A percentile compares a stretch with the other conserved stretches of the same genome.
Evolutionary conservation across 1,140 invertebrate genomes (phyloP).

Genomic region (Cydia splendana): DNA sequence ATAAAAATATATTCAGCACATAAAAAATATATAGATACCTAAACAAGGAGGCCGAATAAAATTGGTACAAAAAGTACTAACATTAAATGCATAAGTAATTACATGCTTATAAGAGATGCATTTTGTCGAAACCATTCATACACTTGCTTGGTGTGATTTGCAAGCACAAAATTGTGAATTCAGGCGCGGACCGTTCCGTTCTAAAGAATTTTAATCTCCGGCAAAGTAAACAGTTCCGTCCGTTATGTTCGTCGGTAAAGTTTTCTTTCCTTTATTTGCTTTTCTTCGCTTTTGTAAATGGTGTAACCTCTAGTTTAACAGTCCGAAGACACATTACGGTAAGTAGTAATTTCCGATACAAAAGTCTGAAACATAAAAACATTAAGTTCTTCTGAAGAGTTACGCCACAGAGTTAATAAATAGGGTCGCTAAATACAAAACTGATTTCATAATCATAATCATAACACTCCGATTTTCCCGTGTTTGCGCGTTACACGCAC

Average conservation of each 20-base stretch:
- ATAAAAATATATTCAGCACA: not conserved
- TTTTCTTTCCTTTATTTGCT: not conserved
- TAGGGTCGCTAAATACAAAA: too few relatives aligned
- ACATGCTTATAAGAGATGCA: not conserved
- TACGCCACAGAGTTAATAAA: too few relatives aligned
- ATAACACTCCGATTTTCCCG: too few relatives aligned
- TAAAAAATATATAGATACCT: too few relatives aligned
- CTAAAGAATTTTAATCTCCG: slow-evolving; percentile 11
- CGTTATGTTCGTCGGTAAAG: not conserved
- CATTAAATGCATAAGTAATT: too few relatives aligned
- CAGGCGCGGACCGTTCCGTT: not conserved
- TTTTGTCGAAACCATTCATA: slow-evolving; percentile 1
- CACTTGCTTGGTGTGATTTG: not conserved
- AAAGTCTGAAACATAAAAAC: too few relatives aligned
- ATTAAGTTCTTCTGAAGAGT: too few relatives aligned
- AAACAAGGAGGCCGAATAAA: too few relatives aligned
- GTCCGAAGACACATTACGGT: not conserved
- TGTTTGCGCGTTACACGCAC: too few relatives aligned
- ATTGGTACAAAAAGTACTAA: too few relatives aligned
- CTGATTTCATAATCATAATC: too few relatives aligned
- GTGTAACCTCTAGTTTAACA: not conserved
- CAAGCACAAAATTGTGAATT: not conserved
- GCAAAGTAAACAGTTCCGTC: slow-evolving; percentile 12
- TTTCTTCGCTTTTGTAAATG: not conserved
- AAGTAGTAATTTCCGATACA: too few relatives aligned